These are phyloP conservation scores for Lycaena phlaeas DNA, from an alignment of 2,888 invertebrate genomes.

Conservation along the genomic window DNA sequence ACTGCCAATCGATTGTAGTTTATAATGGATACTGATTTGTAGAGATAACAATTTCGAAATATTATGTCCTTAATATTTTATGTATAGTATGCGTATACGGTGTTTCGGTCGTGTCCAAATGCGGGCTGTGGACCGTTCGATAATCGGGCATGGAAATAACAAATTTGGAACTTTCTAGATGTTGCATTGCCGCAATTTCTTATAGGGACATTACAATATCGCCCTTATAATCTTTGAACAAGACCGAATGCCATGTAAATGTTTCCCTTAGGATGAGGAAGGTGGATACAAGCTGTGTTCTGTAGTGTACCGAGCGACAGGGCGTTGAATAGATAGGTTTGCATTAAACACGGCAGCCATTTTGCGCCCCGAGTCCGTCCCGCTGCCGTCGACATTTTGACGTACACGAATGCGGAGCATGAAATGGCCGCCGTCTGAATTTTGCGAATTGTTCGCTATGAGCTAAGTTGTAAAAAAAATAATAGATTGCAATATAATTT, in stretches of 20 bases:
- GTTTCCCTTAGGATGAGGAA: slow-evolving; percentile 53
- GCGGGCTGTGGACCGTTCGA: no score
- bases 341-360: slow-evolving; percentile 33
- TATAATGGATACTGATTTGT: slow-evolving; percentile 62
- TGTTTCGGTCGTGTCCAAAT: slow-evolving; percentile 31
- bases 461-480: slow-evolving; percentile 61
- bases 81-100: slow-evolving; percentile 57
- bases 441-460: slow-evolving; percentile 39
- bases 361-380: slow-evolving; percentile 17
- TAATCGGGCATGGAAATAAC: no score
- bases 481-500: slow-evolving; percentile 62
- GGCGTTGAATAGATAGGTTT: slow-evolving; percentile 61
- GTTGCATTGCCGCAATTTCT: slow-evolving; percentile 15
- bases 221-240: slow-evolving; percentile 10
- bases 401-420: slow-evolving; percentile 12
- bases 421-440: slow-evolving; percentile 29
- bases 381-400: slow-evolving; percentile 17
- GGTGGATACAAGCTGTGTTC: slow-evolving; percentile 69
- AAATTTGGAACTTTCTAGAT: slow-evolving; percentile 17
- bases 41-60: slow-evolving; percentile 60
- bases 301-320: slow-evolving; percentile 65
- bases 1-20: slow-evolving; percentile 71
- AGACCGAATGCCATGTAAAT: slow-evolving; percentile 39
- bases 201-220: neutral
- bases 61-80: slow-evolving; percentile 63